Base-by-base conservation (phyloP, 2,113 vertebrate species). In the Psammodynastes pulverulentus region DNA sequence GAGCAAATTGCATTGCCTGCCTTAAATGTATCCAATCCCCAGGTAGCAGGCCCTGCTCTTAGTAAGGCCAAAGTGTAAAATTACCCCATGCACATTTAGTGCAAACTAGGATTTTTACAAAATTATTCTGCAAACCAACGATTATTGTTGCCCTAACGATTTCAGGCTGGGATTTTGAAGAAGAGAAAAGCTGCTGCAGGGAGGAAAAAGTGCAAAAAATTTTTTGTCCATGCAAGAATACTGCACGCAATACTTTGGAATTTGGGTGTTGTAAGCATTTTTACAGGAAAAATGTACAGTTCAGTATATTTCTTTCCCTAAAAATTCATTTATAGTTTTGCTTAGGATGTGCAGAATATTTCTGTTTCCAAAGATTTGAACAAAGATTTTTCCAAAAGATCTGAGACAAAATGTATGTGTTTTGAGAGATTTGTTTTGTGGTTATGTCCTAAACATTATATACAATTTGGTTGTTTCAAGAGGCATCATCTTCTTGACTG, bases 291-390 rank as follows among this genome's bases (percentile, higher is more conserved):
- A 89, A 26, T 93, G 49, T 94, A 93, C 91, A 93, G 95, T 96
- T 94, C 72, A 95, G 94, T 93, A 90, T 88, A 94, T 93, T 93
- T 95, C 26, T 93, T 94, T 89, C 26, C 89, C 48, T 17, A 19
- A 29, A 46, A 48, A 26, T n/a, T 94, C 89, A 84, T 93, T 7
- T 92, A 26, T 15, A 43, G 46, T 89, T 95, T 95, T 94, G 93
- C 0, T 13, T 93, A 72, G 67, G 67, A 39, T 72, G 67, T 39
- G n/a, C n/a, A 72, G n/a, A 15, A 72, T 34, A 39, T 39, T 72
- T 72, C 67, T 19, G 3, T 72, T 72, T 72, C 5, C n/a, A 72
- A 72, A 72, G n/a, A 39, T 19, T 72, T 34, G 5, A 72, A 34
- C n/a, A n/a, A n/a, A n/a, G n/a, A n/a, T n/a, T n/a, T n/a, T n/a